These are phyloP conservation scores for Athrips mouffetella DNA, from an alignment of 2,888 invertebrate species.

Conservation along the genomic window DNA sequence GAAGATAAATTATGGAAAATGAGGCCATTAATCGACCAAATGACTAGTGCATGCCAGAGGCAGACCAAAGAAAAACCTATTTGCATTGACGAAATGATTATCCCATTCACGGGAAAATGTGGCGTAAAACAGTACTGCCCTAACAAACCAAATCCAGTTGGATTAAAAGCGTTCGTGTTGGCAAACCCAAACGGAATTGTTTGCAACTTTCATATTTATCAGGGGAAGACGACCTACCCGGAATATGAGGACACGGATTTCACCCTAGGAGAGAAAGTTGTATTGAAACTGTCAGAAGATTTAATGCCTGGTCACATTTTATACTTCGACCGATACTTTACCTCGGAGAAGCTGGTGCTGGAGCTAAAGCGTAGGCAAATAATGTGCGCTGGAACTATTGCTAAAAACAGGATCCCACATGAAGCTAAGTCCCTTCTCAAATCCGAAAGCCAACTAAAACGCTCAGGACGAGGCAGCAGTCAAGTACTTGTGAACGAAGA, in stretches of 20 bases:
- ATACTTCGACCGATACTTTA: conserved; percentile 22
- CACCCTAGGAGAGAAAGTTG: conserved; percentile 17
- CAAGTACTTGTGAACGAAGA: conserved; percentile 11
- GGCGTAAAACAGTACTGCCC: conserved; percentile 23
- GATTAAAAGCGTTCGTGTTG: conserved; percentile 24
- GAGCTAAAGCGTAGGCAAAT: conserved; percentile 13
- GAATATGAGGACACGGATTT: conserved; percentile 10
- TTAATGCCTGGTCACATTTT: conserved; percentile 16
- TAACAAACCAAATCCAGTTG: conserved; percentile 23
- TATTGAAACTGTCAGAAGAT: conserved; percentile 13
- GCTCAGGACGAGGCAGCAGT: conserved; percentile 12
- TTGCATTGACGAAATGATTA: conserved; percentile 24
- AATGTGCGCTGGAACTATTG: conserved; percentile 14
- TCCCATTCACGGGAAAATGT: conserved; percentile 22
- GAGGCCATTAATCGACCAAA: conserved; percentile 16
- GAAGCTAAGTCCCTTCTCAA: background rate
- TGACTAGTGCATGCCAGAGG: conserved; percentile 17
- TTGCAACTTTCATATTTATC: conserved; percentile 20
- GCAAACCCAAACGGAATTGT: conserved; percentile 19
- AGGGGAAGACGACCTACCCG: conserved; percentile 19
- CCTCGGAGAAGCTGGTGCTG: conserved; percentile 6
- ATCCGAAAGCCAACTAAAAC: conserved; percentile 5
- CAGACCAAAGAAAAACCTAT: conserved; percentile 14
- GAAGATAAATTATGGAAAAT: conserved; percentile 24
- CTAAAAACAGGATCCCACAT: conserved; percentile 20